phyloP scores from a whole-genome alignment of 2,113 vertebrate species.

The pig (Sus scrofa) region DNA sequence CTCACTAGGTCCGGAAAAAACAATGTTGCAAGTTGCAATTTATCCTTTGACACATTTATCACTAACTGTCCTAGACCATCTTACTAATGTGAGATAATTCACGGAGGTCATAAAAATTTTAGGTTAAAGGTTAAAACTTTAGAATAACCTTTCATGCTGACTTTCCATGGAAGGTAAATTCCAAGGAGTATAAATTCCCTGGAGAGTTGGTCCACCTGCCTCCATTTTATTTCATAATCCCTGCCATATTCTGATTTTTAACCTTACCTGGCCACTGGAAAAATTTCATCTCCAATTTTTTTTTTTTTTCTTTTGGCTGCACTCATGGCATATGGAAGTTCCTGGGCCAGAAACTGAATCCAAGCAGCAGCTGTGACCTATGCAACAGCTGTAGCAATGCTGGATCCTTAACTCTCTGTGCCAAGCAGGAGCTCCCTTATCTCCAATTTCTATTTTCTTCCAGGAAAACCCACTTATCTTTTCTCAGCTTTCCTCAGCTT shows the following conservation, averaged over 20 bases:
- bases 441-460: background rate
- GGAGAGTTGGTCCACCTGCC: background rate
- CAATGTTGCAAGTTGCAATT: constrained; percentile 14
- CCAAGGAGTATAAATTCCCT: background rate
- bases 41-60: constrained; percentile 45
- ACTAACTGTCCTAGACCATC: background rate
- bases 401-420: too few relatives aligned
- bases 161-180: background rate
- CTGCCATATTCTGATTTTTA: background rate
- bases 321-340: too few relatives aligned
- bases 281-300: background rate
- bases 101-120: constrained; percentile 16
- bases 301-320: background rate
- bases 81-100: background rate
- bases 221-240: constrained; percentile 17
- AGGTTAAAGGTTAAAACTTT: constrained; percentile 31
- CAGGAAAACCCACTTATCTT: background rate
- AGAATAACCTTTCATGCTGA: background rate
- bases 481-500: background rate
- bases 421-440: too few relatives aligned
- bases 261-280: background rate
- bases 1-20: background rate
- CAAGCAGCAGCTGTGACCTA: too few relatives aligned
- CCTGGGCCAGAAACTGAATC: too few relatives aligned
- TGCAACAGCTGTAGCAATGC: too few relatives aligned